Percentiles rank a stretch among this genome's conserved stretches.
Conservation (phyloP, 2,888 invertebrate genomes). For the Adela reaumurella region DNA sequence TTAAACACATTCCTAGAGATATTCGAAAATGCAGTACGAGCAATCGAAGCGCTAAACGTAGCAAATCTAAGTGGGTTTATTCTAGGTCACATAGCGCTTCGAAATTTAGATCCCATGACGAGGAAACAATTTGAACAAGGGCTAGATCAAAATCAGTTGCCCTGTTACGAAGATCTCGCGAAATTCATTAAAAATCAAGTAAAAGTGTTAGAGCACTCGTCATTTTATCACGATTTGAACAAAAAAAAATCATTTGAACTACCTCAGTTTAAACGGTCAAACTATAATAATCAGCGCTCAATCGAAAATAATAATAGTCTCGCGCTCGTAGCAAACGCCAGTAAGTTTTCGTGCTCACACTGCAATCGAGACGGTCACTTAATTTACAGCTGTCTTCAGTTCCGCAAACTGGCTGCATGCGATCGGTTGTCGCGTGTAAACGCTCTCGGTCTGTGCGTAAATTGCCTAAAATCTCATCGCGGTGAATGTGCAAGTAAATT, state of each 20-base stretch:
- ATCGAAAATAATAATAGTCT: no score
- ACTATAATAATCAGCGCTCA: no score
- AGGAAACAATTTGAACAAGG: no score
- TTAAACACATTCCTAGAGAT: slow-evolving; percentile 5
- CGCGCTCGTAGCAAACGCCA: neutral
- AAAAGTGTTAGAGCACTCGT: no score
- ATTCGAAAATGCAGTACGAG: slow-evolving; percentile 7
- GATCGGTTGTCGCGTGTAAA: neutral
- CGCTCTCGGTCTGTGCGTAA: neutral
- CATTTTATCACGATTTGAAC: no score
- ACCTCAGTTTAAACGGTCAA: no score
- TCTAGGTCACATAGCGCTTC: slow-evolving; percentile 7
- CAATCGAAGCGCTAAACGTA: slow-evolving; percentile 7
- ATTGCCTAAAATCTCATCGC: neutral
- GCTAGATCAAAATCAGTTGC: no score
- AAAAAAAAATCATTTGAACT: no score
- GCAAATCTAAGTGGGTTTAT: slow-evolving; percentile 4
- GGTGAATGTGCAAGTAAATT: neutral
- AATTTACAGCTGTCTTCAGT: neutral
- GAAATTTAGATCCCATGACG: no score
- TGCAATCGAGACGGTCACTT: neutral
- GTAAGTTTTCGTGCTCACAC: neutral
- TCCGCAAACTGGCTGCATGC: neutral
- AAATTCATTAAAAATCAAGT: no score
- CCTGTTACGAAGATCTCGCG: no score